These are phyloP conservation scores for Lathamus discolor DNA, from an alignment of 2,113 vertebrate genomes.

Conservation along the genomic window DNA sequence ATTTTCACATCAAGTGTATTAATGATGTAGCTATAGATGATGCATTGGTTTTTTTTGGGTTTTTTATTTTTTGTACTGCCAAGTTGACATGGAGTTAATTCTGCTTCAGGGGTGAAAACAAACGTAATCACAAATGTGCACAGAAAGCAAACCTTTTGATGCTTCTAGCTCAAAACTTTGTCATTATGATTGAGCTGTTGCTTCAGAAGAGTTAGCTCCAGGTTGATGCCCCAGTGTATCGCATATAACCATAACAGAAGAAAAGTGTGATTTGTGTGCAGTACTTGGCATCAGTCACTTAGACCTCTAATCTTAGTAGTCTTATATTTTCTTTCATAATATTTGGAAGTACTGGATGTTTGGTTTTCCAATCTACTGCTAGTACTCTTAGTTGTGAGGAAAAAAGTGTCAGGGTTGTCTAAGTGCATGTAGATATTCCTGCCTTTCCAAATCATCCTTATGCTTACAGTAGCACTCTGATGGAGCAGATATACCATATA, in stretches of 20 bases:
- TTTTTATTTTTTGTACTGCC: background rate
- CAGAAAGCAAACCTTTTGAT: background rate
- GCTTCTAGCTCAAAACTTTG: background rate
- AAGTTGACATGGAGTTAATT: conserved; percentile 6
- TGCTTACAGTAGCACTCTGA: background rate
- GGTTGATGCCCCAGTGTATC: background rate
- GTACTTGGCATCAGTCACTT: background rate
- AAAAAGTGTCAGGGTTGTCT: background rate
- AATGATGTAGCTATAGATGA: background rate
- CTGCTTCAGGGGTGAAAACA: background rate
- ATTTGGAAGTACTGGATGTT: background rate
- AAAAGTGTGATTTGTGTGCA: background rate
- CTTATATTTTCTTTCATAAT: background rate
- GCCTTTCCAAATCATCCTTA: background rate
- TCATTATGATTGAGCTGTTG: background rate
- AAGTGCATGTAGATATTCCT: background rate
- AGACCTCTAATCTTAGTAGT: background rate
- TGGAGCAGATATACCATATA: background rate
- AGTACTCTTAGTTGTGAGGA: background rate
- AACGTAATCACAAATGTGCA: background rate
- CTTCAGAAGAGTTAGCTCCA: background rate
- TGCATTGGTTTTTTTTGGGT: background rate
- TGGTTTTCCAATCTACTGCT: background rate
- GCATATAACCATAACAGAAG: background rate
- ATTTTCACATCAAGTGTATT: conserved; percentile 46